Evolutionary conservation across 1,140 invertebrate genomes (phyloP).

Genomic region (Drosophila persimilis): DNA sequence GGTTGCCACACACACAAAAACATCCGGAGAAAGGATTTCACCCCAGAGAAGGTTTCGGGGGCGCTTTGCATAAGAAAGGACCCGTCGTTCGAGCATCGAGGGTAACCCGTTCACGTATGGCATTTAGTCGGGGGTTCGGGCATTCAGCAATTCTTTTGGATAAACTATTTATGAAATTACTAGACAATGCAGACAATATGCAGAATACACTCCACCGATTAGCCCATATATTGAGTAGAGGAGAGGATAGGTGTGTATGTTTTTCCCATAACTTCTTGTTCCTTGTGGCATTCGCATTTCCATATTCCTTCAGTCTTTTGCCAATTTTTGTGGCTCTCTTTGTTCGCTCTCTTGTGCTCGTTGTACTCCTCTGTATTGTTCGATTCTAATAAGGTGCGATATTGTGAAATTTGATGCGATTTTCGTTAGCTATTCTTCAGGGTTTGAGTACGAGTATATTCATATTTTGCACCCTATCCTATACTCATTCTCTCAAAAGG

Average conservation of each 20-base stretch:
- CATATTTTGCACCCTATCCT: slow-evolving; percentile 50
- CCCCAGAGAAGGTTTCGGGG: slow-evolving; percentile 16
- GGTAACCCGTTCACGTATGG: slow-evolving; percentile 43
- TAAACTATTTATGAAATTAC: slow-evolving; percentile 81
- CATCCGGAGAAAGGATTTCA: slow-evolving; percentile 32
- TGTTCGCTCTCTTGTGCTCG: slow-evolving; percentile 39
- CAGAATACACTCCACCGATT: slow-evolving; percentile 74
- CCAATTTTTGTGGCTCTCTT: slow-evolving; percentile 21
- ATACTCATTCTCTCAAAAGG: slow-evolving; percentile 14
- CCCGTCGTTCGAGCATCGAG: neutral
- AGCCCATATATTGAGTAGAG: slow-evolving; percentile 32
- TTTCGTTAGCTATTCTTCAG: slow-evolving; percentile 56
- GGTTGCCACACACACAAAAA: slow-evolving; percentile 49
- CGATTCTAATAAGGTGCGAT: slow-evolving; percentile 81
- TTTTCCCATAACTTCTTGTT: slow-evolving; percentile 80
- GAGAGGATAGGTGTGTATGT: slow-evolving; percentile 69
- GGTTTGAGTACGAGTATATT: slow-evolving; percentile 6
- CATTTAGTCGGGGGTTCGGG: slow-evolving; percentile 58
- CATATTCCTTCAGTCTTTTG: slow-evolving; percentile 19
- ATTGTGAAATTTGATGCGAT: slow-evolving; percentile 83
- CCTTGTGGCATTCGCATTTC: slow-evolving; percentile 41
- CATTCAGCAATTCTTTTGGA: slow-evolving; percentile 73
- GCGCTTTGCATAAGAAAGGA: slow-evolving; percentile 66
- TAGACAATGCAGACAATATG: slow-evolving; percentile 74
- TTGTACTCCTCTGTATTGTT: slow-evolving; percentile 40